Conservation (phyloP, 2,797 vertebrate genomes). For the Meda fulgida region DNA sequence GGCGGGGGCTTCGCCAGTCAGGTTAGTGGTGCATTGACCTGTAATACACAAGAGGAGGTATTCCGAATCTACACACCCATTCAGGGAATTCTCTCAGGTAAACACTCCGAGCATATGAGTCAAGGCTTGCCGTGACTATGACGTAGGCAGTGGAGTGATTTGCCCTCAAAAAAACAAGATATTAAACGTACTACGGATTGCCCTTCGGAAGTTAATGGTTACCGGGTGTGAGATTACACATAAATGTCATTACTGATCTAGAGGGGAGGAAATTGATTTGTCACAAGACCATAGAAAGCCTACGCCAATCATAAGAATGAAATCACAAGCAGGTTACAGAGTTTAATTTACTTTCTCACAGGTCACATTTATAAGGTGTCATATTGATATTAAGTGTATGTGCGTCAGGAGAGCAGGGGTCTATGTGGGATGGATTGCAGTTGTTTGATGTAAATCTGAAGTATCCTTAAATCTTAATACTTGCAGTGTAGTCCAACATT, state of each 20-base stretch:
- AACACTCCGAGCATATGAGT: slow-evolving; percentile 63
- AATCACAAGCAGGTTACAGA: slow-evolving; percentile 43
- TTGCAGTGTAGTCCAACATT: slow-evolving; percentile 11
- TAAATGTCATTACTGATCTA: slow-evolving; percentile 35
- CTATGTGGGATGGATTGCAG: slow-evolving; percentile 13
- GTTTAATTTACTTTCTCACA: slow-evolving; percentile 27
- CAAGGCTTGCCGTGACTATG: slow-evolving; percentile 61
- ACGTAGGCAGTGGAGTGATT: slow-evolving; percentile 44
- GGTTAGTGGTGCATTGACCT: slow-evolving; percentile 62
- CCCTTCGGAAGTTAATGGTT: slow-evolving; percentile 35
- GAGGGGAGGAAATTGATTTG: slow-evolving; percentile 16
- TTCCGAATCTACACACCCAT: slow-evolving; percentile 63
- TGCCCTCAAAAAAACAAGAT: slow-evolving; percentile 35
- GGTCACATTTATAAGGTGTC: slow-evolving; percentile 15
- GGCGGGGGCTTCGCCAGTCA: slow-evolving; percentile 59
- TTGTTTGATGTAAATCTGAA: slow-evolving; percentile 15
- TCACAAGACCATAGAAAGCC: slow-evolving; percentile 34
- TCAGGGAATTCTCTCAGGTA: slow-evolving; percentile 58
- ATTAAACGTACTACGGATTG: slow-evolving; percentile 20
- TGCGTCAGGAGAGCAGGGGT: slow-evolving; percentile 26
- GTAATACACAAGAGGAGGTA: slow-evolving; percentile 59
- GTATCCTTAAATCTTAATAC: slow-evolving; percentile 35
- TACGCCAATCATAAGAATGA: slow-evolving; percentile 44
- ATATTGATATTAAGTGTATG: slow-evolving; percentile 38
- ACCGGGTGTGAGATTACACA: slow-evolving; percentile 50